phyloP scores from a whole-genome alignment of 1,140 invertebrate genomes.

The Plectrocnemia conspersa region DNA sequence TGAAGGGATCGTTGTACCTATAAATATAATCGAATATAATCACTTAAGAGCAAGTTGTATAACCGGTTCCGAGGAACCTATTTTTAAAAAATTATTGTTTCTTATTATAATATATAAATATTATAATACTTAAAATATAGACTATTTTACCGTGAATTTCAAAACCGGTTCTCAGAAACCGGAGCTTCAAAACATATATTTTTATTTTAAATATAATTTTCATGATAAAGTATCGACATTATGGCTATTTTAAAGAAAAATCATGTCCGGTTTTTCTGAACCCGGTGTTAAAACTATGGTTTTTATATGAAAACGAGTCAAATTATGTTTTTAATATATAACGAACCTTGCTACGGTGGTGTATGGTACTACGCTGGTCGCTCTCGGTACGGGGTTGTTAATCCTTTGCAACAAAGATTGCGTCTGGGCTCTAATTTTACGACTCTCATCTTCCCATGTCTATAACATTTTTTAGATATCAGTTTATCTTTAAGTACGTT shows the following conservation, averaged over 20 bases:
- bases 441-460: conserved; percentile 75
- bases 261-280: too few relatives aligned
- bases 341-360: conserved; percentile 48
- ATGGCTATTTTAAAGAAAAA: too few relatives aligned
- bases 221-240: too few relatives aligned
- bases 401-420: conserved; percentile 66
- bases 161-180: too few relatives aligned
- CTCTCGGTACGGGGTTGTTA: conserved; percentile 66
- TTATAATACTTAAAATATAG: too few relatives aligned
- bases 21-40: conserved; percentile 32
- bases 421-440: conserved; percentile 70
- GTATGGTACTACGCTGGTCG: conserved; percentile 53
- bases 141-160: too few relatives aligned
- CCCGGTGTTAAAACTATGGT: too few relatives aligned
- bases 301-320: too few relatives aligned
- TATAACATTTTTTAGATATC: conserved; percentile 39
- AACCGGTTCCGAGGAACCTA: not conserved
- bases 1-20: conserved; percentile 41
- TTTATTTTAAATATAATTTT: too few relatives aligned
- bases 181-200: too few relatives aligned
- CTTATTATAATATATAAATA: not conserved
- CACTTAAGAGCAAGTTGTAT: not conserved
- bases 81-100: not conserved
- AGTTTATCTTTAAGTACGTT: too few relatives aligned
- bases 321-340: too few relatives aligned